Conservation (phyloP, 2,113 vertebrate species). For the Illadopsis cleaveri region DNA sequence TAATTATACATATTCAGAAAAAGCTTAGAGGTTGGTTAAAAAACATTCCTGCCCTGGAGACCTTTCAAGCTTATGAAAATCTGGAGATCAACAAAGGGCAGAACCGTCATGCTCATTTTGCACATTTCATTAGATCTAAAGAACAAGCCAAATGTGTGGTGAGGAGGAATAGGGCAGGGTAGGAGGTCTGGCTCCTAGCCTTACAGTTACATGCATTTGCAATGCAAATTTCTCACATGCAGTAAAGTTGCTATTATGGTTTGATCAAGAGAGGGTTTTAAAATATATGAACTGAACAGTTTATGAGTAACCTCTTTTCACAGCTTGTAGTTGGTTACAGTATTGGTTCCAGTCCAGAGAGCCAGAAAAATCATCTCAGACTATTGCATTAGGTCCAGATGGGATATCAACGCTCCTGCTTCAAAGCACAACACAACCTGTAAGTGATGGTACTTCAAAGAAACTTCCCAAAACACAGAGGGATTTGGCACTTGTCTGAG, state of each 20-base stretch:
- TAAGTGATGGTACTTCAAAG: neutral
- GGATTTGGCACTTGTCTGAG: neutral
- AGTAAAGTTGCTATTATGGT: neutral
- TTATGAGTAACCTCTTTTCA: neutral
- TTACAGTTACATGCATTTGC: constrained; percentile 9
- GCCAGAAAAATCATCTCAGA: neutral
- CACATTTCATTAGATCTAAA: constrained; percentile 51
- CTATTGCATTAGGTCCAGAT: neutral
- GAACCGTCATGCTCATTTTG: constrained; percentile 28
- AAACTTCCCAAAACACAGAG: neutral
- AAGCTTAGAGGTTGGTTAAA: neutral
- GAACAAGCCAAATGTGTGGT: constrained; percentile 11
- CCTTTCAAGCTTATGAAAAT: constrained; percentile 33
- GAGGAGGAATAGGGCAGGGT: constrained; percentile 22
- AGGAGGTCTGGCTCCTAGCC: constrained; percentile 47
- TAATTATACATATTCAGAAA: constrained; percentile 20
- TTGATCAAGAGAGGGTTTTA: constrained; percentile 16
- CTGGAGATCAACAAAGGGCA: constrained; percentile 16
- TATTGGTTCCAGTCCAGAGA: neutral
- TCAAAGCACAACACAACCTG: neutral
- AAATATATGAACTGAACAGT: neutral
- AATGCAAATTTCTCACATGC: constrained; percentile 38
- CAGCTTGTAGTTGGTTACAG: neutral
- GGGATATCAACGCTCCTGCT: neutral
- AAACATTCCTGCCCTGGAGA: neutral